Evolutionary conservation across 2,797 vertebrate genomes (phyloP).

Genomic region (Myotis myotis): DNA sequence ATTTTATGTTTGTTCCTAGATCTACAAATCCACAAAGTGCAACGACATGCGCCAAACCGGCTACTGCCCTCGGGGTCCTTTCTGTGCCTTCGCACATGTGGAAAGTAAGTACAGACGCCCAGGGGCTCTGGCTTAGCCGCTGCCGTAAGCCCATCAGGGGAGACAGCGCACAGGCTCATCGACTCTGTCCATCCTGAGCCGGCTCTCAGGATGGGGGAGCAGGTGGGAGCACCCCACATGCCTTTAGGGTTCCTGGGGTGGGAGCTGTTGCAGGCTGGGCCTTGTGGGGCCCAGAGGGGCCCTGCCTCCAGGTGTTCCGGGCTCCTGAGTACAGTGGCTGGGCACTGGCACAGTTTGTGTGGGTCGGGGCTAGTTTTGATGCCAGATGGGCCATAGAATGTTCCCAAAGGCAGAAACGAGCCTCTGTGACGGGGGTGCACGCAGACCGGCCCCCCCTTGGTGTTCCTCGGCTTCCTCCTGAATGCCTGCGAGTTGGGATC

Average conservation of each 20-base stretch:
- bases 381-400: no score
- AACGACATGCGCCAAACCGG: constrained; percentile 96
- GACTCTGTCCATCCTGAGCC: fast-evolving
- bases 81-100: constrained; percentile 95
- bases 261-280: background rate
- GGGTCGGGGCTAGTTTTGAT: background rate
- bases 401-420: background rate
- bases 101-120: constrained; percentile 88
- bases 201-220: background rate
- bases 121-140: background rate
- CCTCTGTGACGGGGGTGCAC: fast-evolving
- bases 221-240: fast-evolving
- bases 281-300: no score
- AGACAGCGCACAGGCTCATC: background rate
- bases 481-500: background rate
- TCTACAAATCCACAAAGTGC: constrained; percentile 97
- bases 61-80: constrained; percentile 94
- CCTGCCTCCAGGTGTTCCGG: background rate
- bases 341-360: background rate
- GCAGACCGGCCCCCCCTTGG: fast-evolving
- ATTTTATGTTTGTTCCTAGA: constrained; percentile 80
- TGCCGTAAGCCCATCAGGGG: no score
- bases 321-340: background rate
- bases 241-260: background rate
- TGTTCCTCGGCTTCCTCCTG: fast-evolving